Conservation (phyloP, 2,113 vertebrate genomes). For the Leptosomus discolor region DNA sequence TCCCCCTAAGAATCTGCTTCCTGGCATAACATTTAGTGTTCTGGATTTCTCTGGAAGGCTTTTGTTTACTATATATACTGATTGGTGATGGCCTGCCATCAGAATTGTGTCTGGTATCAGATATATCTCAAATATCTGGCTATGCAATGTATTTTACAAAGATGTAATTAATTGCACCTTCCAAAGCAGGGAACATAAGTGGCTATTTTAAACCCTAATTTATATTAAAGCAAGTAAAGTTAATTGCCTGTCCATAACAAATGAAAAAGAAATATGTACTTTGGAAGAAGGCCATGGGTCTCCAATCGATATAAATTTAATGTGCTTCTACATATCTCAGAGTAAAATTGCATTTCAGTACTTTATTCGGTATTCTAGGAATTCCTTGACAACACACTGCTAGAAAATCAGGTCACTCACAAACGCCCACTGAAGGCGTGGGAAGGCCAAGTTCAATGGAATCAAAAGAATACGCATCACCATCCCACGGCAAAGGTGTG, state of each 20-base stretch:
- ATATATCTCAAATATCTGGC: neutral
- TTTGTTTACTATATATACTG: neutral
- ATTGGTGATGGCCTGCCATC: neutral
- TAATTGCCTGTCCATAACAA: constrained; percentile 31
- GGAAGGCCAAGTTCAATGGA: neutral
- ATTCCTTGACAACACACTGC: neutral
- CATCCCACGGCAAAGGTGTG: neutral
- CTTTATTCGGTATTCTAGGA: constrained; percentile 6
- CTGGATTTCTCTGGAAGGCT: neutral
- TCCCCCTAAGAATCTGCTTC: neutral
- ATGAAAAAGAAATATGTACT: constrained; percentile 1
- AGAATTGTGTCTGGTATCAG: neutral
- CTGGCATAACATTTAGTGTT: neutral
- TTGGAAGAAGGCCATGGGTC: constrained; percentile 19
- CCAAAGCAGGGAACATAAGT: neutral
- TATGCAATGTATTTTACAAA: neutral
- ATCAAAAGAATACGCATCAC: neutral
- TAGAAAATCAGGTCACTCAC: neutral
- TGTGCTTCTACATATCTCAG: neutral
- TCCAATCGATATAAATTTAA: constrained; percentile 19
- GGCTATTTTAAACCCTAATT: neutral
- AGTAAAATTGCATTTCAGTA: constrained; percentile 16
- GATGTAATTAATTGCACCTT: constrained; percentile 23
- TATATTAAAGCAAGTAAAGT: constrained; percentile 8
- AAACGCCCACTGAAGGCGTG: neutral